Evolutionary conservation across 1,140 invertebrate genomes (phyloP).

Genomic region (Sarcophaga bullata): DNA sequence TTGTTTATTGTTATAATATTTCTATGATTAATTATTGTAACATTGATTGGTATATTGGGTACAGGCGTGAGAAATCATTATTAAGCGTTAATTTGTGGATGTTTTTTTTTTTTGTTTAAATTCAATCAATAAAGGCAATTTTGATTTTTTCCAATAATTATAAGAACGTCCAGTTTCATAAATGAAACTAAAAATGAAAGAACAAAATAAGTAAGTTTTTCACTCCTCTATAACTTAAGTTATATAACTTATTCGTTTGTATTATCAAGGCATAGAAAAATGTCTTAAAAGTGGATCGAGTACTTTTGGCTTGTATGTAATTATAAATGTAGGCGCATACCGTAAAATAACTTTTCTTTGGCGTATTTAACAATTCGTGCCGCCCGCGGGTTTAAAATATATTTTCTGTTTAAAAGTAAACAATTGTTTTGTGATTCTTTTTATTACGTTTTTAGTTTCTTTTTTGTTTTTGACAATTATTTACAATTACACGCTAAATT

Average conservation of each 20-base stretch:
- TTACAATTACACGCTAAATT: slow-evolving; percentile 1
- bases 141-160: too few relatives aligned
- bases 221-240: too few relatives aligned
- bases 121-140: too few relatives aligned
- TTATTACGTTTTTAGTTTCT: background rate
- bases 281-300: too few relatives aligned
- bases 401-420: background rate
- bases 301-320: too few relatives aligned
- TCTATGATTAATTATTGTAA: slow-evolving; percentile 37
- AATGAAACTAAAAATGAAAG: too few relatives aligned
- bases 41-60: slow-evolving; percentile 20
- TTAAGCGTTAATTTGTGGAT: background rate
- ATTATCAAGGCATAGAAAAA: too few relatives aligned
- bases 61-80: slow-evolving; percentile 35
- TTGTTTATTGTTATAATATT: background rate
- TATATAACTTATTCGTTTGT: too few relatives aligned
- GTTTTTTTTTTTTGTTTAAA: background rate
- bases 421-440: background rate
- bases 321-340: too few relatives aligned
- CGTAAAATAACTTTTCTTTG: background rate
- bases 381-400: slow-evolving; percentile 9
- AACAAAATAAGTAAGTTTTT: too few relatives aligned
- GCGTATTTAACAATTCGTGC: background rate
- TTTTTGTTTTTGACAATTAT: slow-evolving; percentile 10
- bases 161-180: too few relatives aligned